Evolutionary conservation across 1,140 invertebrate species (phyloP), one percentile per base, ranked within the genome.

Genomic region (Sycophila sp.): DNA sequence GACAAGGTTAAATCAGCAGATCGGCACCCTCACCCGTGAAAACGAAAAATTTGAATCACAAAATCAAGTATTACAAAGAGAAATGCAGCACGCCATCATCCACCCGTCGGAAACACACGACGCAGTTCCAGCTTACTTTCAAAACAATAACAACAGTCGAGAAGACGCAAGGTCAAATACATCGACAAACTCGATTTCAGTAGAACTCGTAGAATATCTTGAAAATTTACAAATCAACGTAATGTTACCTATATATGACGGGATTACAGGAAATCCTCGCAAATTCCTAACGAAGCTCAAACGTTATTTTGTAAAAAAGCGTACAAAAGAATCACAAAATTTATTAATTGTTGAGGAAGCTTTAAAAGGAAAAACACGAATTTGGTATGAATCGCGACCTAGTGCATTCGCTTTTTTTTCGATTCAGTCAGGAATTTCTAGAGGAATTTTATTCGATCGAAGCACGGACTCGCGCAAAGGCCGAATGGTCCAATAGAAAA

Each of bases 251-350:
- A 56, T 15, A 34, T 56, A n/a, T 34, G 53, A 56, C 4, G 30
- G 10, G 2, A 15, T n/a, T 2, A 56, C 8, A 34, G 53, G 15
- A 56, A 32, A 32, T 11, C 53, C n/a, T n/a, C n/a, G n/a, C n/a
- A n/a, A n/a, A n/a, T n/a, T n/a, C n/a, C n/a, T n/a, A n/a, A n/a
- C n/a, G n/a, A n/a, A n/a, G n/a, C n/a, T n/a, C n/a, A n/a, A n/a
- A n/a, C n/a, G n/a, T n/a, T n/a, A n/a, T n/a, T n/a, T 67, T 67
- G 17, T 17, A 22, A 10, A 38, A 2, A 64, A 64, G 36, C 49
- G 30, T 19, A 64, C 51, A 8, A 2, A 17, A 1, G 62, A 64
- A 64, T 7, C 2, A 8, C 15, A 51, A 17, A 51, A 49, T 34
- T 24, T 64, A 22, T 17, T 64, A 22, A 10, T 64, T 1, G 3